phyloP scores from a whole-genome alignment of 2,888 invertebrate species.

The Synanthedon tipuliformis region DNA sequence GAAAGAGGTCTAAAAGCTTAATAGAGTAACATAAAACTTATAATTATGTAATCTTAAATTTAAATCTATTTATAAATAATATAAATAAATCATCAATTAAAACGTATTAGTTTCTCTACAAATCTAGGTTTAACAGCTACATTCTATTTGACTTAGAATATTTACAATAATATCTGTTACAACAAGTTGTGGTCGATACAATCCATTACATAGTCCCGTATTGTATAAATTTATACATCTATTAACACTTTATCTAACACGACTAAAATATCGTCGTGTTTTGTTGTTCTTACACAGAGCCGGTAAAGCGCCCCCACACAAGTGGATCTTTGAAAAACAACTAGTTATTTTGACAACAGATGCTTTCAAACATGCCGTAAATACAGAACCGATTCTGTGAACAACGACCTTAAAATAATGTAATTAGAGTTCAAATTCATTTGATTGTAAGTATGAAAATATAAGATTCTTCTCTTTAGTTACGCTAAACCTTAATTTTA shows the following conservation, averaged over 20 bases:
- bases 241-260: constrained; percentile 48
- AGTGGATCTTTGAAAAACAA: constrained; percentile 65
- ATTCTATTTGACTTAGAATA: too few species aligned
- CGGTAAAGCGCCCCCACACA: constrained; percentile 43
- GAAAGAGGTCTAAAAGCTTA: too few species aligned
- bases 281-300: constrained; percentile 53
- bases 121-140: too few species aligned
- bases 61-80: too few species aligned
- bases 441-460: constrained; percentile 19
- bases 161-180: neutral
- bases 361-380: constrained; percentile 37
- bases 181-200: constrained; percentile 10
- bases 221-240: constrained; percentile 21
- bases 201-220: constrained; percentile 14
- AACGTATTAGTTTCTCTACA: too few species aligned
- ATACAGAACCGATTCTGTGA: constrained; percentile 16
- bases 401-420: constrained; percentile 14
- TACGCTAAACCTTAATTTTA: constrained; percentile 67
- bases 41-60: too few species aligned
- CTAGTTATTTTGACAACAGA: constrained; percentile 59
- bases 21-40: too few species aligned
- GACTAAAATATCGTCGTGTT: constrained; percentile 51
- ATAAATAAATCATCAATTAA: too few species aligned
- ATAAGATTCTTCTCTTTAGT: constrained; percentile 41
- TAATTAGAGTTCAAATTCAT: constrained; percentile 21